Evolutionary conservation across 2,888 invertebrate species (phyloP).

Genomic region (Harmothoe impar): DNA sequence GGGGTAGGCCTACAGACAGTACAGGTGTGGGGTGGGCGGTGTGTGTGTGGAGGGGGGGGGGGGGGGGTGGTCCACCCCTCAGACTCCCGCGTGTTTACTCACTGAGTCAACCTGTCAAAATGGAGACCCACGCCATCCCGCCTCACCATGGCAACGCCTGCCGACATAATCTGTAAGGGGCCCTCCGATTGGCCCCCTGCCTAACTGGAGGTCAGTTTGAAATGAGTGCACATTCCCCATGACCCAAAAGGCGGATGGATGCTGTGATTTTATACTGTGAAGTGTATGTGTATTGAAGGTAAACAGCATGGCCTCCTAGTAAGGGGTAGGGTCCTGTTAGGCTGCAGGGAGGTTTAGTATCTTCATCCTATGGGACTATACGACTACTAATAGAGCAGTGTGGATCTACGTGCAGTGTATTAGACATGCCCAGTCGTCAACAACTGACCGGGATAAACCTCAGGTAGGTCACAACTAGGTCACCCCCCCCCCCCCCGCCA

Average conservation of each 20-base stretch:
- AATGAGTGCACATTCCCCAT: not conserved
- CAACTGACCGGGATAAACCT: not conserved
- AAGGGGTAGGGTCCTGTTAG: too few species aligned
- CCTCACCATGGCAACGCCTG: conserved; percentile 8
- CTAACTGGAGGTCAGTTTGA: conserved; percentile 24
- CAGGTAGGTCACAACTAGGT: not conserved
- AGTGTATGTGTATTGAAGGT: too few species aligned
- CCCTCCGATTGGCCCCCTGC: not conserved
- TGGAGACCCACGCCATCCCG: conserved; percentile 1
- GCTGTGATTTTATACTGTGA: too few species aligned
- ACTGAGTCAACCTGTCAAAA: not conserved
- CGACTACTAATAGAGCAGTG: not conserved
- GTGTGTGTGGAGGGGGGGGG: too few species aligned
- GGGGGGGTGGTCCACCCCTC: too few species aligned
- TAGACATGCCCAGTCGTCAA: not conserved
- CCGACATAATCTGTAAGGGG: not conserved
- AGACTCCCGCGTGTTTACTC: not conserved
- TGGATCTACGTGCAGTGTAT: not conserved
- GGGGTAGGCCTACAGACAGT: too few species aligned
- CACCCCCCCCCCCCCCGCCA: too few species aligned
- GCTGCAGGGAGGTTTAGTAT: too few species aligned
- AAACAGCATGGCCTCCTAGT: too few species aligned
- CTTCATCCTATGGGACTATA: not conserved
- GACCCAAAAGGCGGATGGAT: not conserved
- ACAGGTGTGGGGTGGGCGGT: too few species aligned